phyloP scores from a whole-genome alignment of 2,888 invertebrate species.

The Rosalia funebris region DNA sequence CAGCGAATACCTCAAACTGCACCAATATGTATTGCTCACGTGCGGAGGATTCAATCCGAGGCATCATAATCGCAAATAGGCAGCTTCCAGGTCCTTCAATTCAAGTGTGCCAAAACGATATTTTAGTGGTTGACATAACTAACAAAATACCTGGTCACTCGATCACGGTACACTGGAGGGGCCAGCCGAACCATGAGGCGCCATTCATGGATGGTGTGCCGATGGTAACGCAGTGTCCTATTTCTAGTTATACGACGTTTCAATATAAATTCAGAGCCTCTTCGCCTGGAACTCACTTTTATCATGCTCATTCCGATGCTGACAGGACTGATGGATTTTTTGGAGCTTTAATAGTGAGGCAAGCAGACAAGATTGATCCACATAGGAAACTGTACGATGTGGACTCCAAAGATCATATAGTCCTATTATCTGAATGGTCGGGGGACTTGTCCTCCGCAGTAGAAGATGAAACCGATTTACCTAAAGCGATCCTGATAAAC shows the following conservation, averaged over 20 bases:
- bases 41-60: slow-evolving; percentile 72
- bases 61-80: slow-evolving; percentile 75
- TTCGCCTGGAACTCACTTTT: slow-evolving; percentile 76
- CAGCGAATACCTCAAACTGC: slow-evolving; percentile 71
- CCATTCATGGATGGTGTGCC: slow-evolving; percentile 83
- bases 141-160: slow-evolving; percentile 77
- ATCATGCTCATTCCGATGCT: slow-evolving; percentile 77
- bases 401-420: slow-evolving; percentile 75
- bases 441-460: slow-evolving; percentile 62
- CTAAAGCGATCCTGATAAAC: slow-evolving; percentile 70
- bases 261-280: slow-evolving; percentile 78
- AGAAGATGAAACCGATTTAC: slow-evolving; percentile 64
- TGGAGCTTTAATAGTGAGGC: slow-evolving; percentile 77
- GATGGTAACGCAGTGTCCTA: slow-evolving; percentile 81
- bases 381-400: slow-evolving; percentile 73
- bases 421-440: slow-evolving; percentile 77
- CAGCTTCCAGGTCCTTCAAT: slow-evolving; percentile 72
- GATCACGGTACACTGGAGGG: slow-evolving; percentile 82
- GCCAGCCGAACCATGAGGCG: slow-evolving; percentile 74
- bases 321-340: slow-evolving; percentile 76
- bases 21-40: slow-evolving; percentile 71
- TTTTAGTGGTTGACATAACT: slow-evolving; percentile 76
- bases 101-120: slow-evolving; percentile 77
- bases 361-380: slow-evolving; percentile 71
- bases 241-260: slow-evolving; percentile 73